Conservation (phyloP, 2,888 invertebrate species). For the Kryphioiulus occultus region DNA sequence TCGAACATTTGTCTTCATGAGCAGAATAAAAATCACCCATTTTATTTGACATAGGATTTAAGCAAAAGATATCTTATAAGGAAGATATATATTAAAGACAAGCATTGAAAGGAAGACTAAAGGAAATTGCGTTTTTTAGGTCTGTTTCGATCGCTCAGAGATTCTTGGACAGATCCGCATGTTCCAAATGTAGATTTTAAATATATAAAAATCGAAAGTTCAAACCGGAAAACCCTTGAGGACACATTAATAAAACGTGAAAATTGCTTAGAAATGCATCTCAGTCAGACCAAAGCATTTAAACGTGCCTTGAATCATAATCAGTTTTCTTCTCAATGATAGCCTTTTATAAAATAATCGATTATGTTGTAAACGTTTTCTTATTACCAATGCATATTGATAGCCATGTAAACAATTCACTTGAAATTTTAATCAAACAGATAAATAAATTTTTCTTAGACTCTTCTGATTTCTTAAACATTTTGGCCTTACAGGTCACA, state of each 20-base stretch:
- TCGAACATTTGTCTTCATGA: not conserved
- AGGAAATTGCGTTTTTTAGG: constrained; percentile 1
- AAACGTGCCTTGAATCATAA: not conserved
- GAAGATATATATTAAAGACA: not conserved
- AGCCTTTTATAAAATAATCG: not conserved
- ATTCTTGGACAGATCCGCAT: not conserved
- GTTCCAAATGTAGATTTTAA: not conserved
- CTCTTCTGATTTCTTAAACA: not conserved
- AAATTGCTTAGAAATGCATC: not conserved
- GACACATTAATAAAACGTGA: not conserved
- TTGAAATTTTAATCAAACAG: not conserved
- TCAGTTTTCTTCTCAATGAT: not conserved
- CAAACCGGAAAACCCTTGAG: not conserved
- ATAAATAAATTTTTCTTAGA: not conserved
- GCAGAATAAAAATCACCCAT: not conserved
- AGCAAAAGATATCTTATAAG: not conserved
- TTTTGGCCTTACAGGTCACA: not conserved
- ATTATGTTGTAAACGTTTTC: not conserved
- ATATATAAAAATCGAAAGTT: not conserved
- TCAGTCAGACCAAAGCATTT: not conserved
- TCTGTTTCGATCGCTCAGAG: not conserved
- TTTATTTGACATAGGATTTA: not conserved
- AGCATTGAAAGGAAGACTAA: not conserved
- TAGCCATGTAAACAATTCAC: not conserved
- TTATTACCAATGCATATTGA: not conserved